phyloP scores from a whole-genome alignment of 2,888 invertebrate species.

The Morpho deidamia region DNA sequence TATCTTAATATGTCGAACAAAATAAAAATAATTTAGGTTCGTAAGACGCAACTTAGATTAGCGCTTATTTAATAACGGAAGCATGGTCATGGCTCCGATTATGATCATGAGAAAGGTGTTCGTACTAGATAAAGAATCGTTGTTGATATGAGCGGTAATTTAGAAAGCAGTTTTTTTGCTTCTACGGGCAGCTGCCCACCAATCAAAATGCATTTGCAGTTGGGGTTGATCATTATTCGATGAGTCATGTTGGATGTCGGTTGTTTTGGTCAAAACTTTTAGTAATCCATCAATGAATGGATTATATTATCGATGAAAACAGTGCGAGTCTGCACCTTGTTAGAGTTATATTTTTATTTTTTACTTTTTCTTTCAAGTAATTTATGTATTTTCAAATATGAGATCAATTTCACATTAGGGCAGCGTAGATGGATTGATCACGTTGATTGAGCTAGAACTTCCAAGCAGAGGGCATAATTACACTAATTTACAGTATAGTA shows the following conservation, averaged over 20 bases:
- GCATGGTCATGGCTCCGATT: conserved; percentile 50
- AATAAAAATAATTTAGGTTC: conserved; percentile 7
- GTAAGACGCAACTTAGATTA: conserved; percentile 27
- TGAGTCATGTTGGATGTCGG: conserved; percentile 46
- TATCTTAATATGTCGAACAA: too few relatives aligned
- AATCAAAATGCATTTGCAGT: conserved; percentile 64
- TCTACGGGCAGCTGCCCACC: conserved; percentile 67
- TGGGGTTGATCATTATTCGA: conserved; percentile 59
- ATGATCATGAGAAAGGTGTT: conserved; percentile 58
- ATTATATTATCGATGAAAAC: neutral
- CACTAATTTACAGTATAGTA: too few relatives aligned
- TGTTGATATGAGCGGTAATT: conserved; percentile 59
- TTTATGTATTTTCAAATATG: too few relatives aligned
- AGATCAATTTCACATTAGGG: too few relatives aligned
- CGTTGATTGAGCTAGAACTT: too few relatives aligned
- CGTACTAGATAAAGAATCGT: conserved; percentile 39
- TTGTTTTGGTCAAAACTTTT: conserved; percentile 39
- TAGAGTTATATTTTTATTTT: neutral
- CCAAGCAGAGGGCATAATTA: too few relatives aligned
- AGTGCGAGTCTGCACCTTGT: neutral
- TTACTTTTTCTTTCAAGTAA: too few relatives aligned
- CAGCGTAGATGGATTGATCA: too few relatives aligned
- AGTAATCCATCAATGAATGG: conserved; percentile 26
- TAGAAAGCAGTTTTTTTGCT: conserved; percentile 69
- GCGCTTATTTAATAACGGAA: conserved; percentile 54